Conservation (phyloP, 2,797 vertebrate genomes). For the Garrulus glandarius region DNA sequence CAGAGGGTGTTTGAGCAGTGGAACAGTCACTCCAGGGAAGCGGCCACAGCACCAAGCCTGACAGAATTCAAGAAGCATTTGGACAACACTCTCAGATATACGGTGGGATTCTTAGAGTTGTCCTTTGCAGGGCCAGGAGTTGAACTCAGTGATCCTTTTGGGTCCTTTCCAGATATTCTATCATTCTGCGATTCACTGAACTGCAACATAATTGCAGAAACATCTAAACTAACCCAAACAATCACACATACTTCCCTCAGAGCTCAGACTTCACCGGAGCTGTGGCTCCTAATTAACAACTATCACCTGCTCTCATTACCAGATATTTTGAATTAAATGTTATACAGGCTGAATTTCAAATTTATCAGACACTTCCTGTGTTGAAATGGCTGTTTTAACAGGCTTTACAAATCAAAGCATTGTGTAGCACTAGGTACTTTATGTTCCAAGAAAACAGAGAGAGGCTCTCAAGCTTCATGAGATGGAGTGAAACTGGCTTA, state of each 20-base stretch:
- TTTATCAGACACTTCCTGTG: background rate
- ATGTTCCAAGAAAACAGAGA: background rate
- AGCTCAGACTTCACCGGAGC: background rate
- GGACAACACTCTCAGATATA: background rate
- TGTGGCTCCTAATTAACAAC: background rate
- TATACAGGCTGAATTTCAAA: conserved; percentile 4
- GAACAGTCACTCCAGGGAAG: background rate
- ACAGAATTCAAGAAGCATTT: background rate
- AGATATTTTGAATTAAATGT: conserved; percentile 1
- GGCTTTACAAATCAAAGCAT: background rate
- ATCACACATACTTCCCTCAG: background rate
- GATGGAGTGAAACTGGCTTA: background rate
- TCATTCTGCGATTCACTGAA: background rate
- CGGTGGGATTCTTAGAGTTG: background rate
- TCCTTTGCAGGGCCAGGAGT: background rate
- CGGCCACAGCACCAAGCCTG: background rate
- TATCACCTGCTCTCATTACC: background rate
- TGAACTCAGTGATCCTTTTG: background rate
- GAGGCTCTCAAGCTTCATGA: background rate
- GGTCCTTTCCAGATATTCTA: background rate
- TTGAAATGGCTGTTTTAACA: background rate
- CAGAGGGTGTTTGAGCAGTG: background rate
- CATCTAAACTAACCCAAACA: background rate
- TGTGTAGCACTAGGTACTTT: background rate
- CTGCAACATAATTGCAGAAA: background rate